Conservation (phyloP, 92 coral and sea anemone genomes). For the Siderastrea siderea region DNA sequence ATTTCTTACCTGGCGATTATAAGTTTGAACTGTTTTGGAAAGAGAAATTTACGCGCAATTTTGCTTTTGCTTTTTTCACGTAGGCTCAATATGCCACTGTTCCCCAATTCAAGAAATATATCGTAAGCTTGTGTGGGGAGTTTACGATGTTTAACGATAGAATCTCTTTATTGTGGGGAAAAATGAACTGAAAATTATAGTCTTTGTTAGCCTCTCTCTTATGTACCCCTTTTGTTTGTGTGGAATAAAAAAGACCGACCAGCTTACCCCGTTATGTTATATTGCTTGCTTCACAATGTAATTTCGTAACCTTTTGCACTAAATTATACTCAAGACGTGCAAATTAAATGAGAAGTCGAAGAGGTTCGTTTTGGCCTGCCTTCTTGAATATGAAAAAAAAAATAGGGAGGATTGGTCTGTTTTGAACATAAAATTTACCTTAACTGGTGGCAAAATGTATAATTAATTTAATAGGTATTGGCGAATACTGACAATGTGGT, state of each 20-base stretch:
- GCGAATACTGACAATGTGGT: background rate
- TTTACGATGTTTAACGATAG: too few relatives aligned
- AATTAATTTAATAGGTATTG: conserved; percentile 2
- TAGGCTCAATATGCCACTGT: background rate
- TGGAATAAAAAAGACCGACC: too few relatives aligned
- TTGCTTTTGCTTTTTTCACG: background rate
- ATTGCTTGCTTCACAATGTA: background rate
- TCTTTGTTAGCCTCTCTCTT: background rate
- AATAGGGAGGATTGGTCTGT: conserved; percentile 3
- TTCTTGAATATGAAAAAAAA: background rate
- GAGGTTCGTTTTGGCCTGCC: background rate
- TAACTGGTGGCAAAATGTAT: conserved; percentile 24
- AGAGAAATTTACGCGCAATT: background rate
- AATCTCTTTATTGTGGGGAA: too few relatives aligned
- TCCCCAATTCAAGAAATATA: background rate
- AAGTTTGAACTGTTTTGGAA: background rate
- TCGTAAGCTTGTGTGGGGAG: too few relatives aligned
- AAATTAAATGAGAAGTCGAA: background rate
- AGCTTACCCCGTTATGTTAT: background rate
- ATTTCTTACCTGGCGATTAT: background rate
- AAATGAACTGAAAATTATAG: too few relatives aligned
- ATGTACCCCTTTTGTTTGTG: conserved; percentile 1
- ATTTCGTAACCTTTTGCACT: background rate
- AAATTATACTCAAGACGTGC: background rate
- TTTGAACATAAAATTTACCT: conserved; percentile 1